Evolutionary conservation across 2,113 vertebrate species (phyloP).

Genomic region (Corythaeola cristata): DNA sequence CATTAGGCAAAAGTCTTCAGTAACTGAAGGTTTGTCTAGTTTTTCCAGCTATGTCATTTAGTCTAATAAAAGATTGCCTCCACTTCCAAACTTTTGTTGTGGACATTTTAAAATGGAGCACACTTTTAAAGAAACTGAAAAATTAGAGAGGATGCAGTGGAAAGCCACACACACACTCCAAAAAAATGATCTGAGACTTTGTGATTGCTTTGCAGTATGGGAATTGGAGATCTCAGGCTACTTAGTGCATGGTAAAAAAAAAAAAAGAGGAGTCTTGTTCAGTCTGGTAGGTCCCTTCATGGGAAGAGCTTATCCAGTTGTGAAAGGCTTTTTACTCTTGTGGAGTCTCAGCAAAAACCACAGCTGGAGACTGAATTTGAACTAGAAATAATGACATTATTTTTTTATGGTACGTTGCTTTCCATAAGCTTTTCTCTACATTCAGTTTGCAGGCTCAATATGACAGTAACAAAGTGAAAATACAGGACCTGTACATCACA

Average conservation of each 20-base stretch:
- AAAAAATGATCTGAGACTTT: background rate
- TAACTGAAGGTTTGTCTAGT: background rate
- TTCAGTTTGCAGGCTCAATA: background rate
- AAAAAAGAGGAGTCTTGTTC: background rate
- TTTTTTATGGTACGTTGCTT: background rate
- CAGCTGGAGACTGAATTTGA: background rate
- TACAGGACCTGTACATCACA: background rate
- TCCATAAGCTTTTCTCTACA: background rate
- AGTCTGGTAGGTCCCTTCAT: background rate
- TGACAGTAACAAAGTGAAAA: background rate
- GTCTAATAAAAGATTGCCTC: background rate
- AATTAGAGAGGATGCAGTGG: background rate
- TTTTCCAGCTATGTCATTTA: background rate
- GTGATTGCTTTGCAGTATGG: background rate
- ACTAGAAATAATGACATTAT: background rate
- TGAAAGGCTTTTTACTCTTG: background rate
- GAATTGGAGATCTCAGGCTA: background rate
- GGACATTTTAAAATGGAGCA: background rate
- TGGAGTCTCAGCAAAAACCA: background rate
- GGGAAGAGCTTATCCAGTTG: background rate
- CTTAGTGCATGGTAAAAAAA: background rate
- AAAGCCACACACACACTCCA: background rate
- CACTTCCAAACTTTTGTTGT: background rate
- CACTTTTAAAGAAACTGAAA: background rate
- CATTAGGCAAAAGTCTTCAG: background rate